Evolutionary conservation across 1,140 invertebrate genomes (phyloP).

Genomic region (Cheumatopsyche charites): DNA sequence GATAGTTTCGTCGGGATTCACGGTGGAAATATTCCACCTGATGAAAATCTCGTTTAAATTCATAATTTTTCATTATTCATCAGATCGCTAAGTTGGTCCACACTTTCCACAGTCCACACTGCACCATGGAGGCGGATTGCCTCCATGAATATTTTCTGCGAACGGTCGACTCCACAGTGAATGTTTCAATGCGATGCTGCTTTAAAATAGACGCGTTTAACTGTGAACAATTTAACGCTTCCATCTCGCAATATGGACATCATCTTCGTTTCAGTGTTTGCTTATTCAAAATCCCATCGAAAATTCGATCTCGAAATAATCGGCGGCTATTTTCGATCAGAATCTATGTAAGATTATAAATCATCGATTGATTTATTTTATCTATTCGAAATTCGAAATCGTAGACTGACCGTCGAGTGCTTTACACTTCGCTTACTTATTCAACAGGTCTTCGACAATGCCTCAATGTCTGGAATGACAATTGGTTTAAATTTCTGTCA

Average conservation of each 20-base stretch:
- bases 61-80: conserved; percentile 14
- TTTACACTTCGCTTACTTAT: neutral
- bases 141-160: conserved; percentile 5
- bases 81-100: neutral
- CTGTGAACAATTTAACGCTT: too few species aligned
- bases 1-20: neutral
- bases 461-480: neutral
- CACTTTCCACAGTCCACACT: too few species aligned
- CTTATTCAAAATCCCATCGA: too few species aligned
- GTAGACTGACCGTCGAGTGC: neutral
- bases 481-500: conserved; percentile 19
- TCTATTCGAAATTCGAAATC: too few species aligned
- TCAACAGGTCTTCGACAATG: conserved; percentile 15
- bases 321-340: too few species aligned
- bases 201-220: too few species aligned
- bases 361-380: too few species aligned
- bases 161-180: neutral
- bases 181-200: too few species aligned
- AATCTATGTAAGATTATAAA: too few species aligned
- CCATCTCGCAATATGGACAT: too few species aligned
- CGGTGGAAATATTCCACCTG: neutral
- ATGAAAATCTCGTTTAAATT: conserved; percentile 20
- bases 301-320: too few species aligned
- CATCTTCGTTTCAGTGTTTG: too few species aligned
- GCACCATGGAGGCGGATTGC: neutral